Conservation (phyloP, 2,113 vertebrate genomes). For the Eidolon helvum region DNA sequence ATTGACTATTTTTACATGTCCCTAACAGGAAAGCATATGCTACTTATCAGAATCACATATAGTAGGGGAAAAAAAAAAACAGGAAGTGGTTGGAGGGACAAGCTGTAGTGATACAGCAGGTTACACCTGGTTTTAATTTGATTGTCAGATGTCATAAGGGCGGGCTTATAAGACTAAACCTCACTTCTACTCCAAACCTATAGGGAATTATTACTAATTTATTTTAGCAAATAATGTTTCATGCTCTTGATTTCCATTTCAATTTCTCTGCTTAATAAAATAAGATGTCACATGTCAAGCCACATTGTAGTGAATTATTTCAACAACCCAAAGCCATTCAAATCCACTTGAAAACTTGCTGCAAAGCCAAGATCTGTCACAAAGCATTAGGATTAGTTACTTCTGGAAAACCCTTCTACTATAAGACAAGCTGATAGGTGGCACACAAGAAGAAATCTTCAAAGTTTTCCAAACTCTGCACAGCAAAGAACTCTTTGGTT, state of each 20-base stretch:
- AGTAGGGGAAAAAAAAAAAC: conserved; percentile 38
- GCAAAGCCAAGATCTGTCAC: conserved; percentile 50
- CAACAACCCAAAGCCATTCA: conserved; percentile 67
- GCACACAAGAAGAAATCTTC: background rate
- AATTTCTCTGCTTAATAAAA: conserved; percentile 66
- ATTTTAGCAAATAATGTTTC: conserved; percentile 52
- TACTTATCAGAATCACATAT: conserved; percentile 69
- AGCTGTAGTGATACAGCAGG: conserved; percentile 5
- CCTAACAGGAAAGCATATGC: conserved; percentile 63
- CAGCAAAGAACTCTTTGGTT: background rate
- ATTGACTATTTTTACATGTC: conserved; percentile 28
- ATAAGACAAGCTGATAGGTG: conserved; percentile 24
- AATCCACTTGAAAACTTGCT: conserved; percentile 34
- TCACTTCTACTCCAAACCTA: conserved; percentile 41
- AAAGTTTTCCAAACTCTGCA: conserved; percentile 6
- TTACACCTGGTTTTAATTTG: conserved; percentile 71
- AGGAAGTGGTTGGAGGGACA: conserved; percentile 45
- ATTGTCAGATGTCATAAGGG: conserved; percentile 65
- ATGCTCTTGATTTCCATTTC: conserved; percentile 60
- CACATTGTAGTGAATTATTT: conserved; percentile 71
- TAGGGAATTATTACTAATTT: conserved; percentile 62
- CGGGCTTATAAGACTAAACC: conserved; percentile 35
- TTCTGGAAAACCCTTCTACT: background rate
- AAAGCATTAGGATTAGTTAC: conserved; percentile 35
- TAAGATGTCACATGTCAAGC: conserved; percentile 26